Base-by-base conservation (phyloP, 2,113 vertebrate genomes). In the Alethe diademata region DNA sequence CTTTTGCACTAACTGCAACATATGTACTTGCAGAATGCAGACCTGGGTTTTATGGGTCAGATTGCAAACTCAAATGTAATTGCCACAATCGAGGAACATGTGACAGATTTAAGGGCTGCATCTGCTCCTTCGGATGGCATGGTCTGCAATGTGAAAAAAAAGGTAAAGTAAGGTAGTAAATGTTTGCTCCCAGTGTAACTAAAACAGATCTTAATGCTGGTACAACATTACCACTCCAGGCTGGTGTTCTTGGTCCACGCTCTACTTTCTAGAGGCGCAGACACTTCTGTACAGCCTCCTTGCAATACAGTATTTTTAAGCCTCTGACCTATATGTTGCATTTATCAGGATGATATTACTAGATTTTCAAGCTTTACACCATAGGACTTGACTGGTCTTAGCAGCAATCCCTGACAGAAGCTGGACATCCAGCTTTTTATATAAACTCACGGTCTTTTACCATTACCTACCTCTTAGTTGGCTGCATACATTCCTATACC, bases 91-190 rank as follows among this genome's bases (percentile, higher is more conserved):
- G 90, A 61, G 98, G 98, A 45, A 93, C 18, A 2, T 99, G 99
- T 1, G 97, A 99, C 93, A 98, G 98, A 38, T 98, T 98, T 96
- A 97, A 98, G 54, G 99, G 99, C 42, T 99, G 99, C 65, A 80
- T 98, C 93, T 99, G 99, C 87, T 93, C 97, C 40, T 74, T 86
- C 0, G 97, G 98, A 69, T 97, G 97, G 95, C 98, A 98, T 33
- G 98, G 98, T 60, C 94, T 97, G 25, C 98, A 97, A 60, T 99
- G 99, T 97, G 98, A 99, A 97, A 98, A 95, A 96, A 97, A 98
- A 98, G 98, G 98, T 98, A 98, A 98, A 97, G 95, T 97, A 97
- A 98, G 97, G 97, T 98, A 94, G 86, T 92, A 89, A 95, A 94
- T 92, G 62, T 36, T 51, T 67, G 54, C 48, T 50, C 58, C 81